Conservation (phyloP, 1,140 invertebrate genomes). For the Orussus abietinus region DNA sequence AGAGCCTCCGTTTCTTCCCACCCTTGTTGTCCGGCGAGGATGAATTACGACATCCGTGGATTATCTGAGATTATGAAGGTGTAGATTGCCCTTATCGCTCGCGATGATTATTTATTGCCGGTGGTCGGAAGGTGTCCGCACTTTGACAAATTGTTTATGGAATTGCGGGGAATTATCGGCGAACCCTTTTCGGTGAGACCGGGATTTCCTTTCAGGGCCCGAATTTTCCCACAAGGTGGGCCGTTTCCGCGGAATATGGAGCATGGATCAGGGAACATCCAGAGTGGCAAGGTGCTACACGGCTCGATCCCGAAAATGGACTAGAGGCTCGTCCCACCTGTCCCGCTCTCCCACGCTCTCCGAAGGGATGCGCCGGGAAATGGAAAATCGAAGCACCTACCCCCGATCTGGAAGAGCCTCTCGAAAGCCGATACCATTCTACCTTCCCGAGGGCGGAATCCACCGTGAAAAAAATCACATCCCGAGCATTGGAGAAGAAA, state of each 20-base stretch:
- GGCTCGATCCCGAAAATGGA: slow-evolving; percentile 12
- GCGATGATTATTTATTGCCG: neutral
- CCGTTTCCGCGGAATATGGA: slow-evolving; percentile 26
- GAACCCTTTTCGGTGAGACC: too few relatives aligned
- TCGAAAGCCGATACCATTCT: slow-evolving; percentile 4
- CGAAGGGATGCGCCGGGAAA: slow-evolving; percentile 1
- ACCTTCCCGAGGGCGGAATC: slow-evolving; percentile 14
- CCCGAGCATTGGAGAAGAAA: slow-evolving; percentile 27
- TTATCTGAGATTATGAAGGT: too few relatives aligned
- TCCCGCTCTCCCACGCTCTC: slow-evolving; percentile 45
- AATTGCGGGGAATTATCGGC: too few relatives aligned
- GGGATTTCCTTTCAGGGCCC: too few relatives aligned
- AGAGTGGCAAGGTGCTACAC: slow-evolving; percentile 34
- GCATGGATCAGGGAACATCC: slow-evolving; percentile 32
- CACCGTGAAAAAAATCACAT: slow-evolving; percentile 19
- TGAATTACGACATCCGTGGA: too few relatives aligned
- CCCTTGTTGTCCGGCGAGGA: too few relatives aligned
- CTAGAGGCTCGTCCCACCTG: slow-evolving; percentile 34
- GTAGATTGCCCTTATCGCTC: too few relatives aligned
- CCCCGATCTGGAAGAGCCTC: too few relatives aligned
- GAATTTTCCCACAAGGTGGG: slow-evolving; percentile 43
- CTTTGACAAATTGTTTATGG: too few relatives aligned
- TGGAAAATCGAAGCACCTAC: too few relatives aligned
- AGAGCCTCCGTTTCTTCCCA: too few relatives aligned
- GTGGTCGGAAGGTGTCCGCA: too few relatives aligned